Evolutionary conservation across 2,888 invertebrate genomes (phyloP), one percentile per base, ranked within the genome.

Genomic region (Leucania comma): DNA sequence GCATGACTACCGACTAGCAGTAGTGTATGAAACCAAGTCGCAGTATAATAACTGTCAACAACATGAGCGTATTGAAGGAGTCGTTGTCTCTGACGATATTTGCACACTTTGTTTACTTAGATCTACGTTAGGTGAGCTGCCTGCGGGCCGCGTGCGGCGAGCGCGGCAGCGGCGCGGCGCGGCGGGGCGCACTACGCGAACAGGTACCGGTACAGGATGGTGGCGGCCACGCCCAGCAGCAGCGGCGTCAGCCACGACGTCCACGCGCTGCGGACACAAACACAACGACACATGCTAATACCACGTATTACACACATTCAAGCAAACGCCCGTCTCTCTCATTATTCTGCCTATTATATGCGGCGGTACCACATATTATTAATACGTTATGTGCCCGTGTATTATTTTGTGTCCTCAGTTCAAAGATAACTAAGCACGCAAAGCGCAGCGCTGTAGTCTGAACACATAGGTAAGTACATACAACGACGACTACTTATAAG

Each of bases 201-300:
- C 91, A 97, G 96, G 92, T 97, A 97, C 90, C 97, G 97, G 93
- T 97, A 98, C 84, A 97, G 93, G 82, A 97, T 86, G 76, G 97
- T 97, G 85, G 97, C 97, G 68, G 97, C 93, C 80, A 97, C 88
- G 76, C 97, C 97, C 87, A 98, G 95, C 86, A 97, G 91, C 87
- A 98, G 93, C 83, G 97, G 97, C 89, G 97, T 87, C 88, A 97
- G 91, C 97, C 97, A 97, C 54, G 97, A 96, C 89, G 96, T 97
- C 91, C 93, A 94, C 74, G 93, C 86, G 84, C 95, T 95, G 92
- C 63, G 79, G 50, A 85, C 53, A 71, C 51, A 82, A 38, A 14
- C 38, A 83, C 77, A 42, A 80, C 26, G 42, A 74, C 72, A 84
- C 71, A 78, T 67, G 72, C 70, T 72, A 74, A 80, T 63, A 65